These are phyloP conservation scores for Toxonevra muliebris DNA, from an alignment of 2,888 invertebrate genomes.

Conservation along the genomic window DNA sequence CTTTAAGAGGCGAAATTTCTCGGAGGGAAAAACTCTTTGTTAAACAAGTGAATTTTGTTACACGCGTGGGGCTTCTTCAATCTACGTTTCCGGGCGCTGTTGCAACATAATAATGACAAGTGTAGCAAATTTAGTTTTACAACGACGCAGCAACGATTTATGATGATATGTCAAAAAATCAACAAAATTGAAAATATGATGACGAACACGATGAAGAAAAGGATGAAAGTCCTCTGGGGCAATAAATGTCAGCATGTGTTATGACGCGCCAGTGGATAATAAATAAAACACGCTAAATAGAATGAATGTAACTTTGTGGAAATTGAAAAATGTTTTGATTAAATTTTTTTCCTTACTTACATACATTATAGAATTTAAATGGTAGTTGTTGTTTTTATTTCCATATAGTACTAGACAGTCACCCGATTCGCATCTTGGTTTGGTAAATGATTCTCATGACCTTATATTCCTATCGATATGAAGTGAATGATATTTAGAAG, in stretches of 20 bases:
- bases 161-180: slow-evolving; percentile 14
- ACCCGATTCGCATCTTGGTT: too few relatives aligned
- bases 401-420: too few relatives aligned
- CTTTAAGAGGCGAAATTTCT: too few relatives aligned
- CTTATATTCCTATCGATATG: too few relatives aligned
- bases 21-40: too few relatives aligned
- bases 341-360: too few relatives aligned
- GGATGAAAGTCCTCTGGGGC: slow-evolving; percentile 19
- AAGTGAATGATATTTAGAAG: too few relatives aligned
- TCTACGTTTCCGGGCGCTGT: background rate
- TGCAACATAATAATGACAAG: background rate
- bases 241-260: slow-evolving; percentile 33
- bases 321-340: too few relatives aligned
- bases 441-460: too few relatives aligned
- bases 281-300: background rate
- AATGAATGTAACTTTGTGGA: background rate
- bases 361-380: too few relatives aligned
- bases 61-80: background rate
- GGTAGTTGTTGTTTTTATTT: too few relatives aligned
- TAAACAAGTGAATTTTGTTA: too few relatives aligned
- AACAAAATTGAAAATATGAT: background rate
- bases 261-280: background rate
- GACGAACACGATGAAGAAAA: background rate
- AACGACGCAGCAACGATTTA: slow-evolving; percentile 17
- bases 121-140: slow-evolving; percentile 9